These are phyloP conservation scores for Pachycephala philippinensis DNA, from an alignment of 2,113 vertebrate genomes.

Conservation along the genomic window DNA sequence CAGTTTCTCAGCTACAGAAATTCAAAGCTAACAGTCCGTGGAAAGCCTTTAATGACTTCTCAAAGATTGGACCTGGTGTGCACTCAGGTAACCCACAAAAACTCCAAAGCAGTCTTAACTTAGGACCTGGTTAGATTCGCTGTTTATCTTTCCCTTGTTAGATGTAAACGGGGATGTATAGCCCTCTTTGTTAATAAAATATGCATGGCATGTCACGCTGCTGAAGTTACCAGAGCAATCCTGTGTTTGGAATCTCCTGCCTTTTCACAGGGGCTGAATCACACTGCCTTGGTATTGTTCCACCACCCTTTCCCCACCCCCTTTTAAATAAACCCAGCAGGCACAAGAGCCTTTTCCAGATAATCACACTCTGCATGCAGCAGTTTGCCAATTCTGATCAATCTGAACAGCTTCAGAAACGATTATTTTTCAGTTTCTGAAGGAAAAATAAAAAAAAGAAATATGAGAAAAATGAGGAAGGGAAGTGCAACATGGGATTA, in stretches of 20 bases:
- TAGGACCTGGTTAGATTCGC: background rate
- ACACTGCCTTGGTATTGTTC: background rate
- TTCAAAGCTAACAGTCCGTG: background rate
- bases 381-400: background rate
- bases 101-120: background rate
- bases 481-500: background rate
- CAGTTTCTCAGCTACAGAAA: background rate
- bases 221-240: constrained; percentile 22
- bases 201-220: background rate
- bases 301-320: fast-evolving
- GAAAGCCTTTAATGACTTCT: background rate
- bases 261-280: background rate
- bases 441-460: background rate
- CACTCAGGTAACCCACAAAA: background rate
- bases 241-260: constrained; percentile 10
- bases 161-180: background rate
- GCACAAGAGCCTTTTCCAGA: background rate
- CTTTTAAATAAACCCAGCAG: background rate
- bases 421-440: background rate
- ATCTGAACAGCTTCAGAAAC: background rate
- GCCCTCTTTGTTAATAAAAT: constrained; percentile 28
- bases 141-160: constrained; percentile 2
- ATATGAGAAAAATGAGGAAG: background rate
- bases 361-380: background rate
- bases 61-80: background rate